These are phyloP conservation scores for Drosophila colorata DNA, from an alignment of 2,888 invertebrate genomes.

Conservation along the genomic window DNA sequence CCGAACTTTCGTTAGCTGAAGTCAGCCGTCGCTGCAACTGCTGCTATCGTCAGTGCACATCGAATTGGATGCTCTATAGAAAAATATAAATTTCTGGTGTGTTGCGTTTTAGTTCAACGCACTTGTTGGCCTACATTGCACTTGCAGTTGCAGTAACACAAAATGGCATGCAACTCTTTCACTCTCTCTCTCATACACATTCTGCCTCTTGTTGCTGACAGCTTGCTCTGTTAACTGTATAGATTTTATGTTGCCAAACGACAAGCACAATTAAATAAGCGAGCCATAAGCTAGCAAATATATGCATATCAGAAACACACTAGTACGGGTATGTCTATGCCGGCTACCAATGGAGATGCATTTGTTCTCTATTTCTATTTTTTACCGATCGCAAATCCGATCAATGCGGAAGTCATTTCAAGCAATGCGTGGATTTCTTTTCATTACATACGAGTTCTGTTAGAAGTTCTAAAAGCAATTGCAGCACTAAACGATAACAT, in stretches of 20 bases:
- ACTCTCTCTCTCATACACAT: background rate
- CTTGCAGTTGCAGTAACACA: conserved; percentile 18
- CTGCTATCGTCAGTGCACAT: background rate
- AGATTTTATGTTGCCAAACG: conserved; percentile 16
- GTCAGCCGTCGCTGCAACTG: conserved; percentile 26
- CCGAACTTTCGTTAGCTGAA: conserved; percentile 36
- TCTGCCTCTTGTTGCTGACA: background rate
- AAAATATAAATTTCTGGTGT: conserved; percentile 31
- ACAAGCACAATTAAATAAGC: conserved; percentile 56
- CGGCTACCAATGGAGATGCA: conserved; percentile 12
- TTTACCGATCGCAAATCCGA: conserved; percentile 54
- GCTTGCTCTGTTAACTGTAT: background rate
- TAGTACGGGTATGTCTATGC: conserved; percentile 9
- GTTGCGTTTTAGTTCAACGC: conserved; percentile 77
- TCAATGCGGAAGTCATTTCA: conserved; percentile 61
- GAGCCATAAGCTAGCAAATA: conserved; percentile 23
- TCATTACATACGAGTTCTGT: too few species aligned
- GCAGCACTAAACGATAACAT: too few species aligned
- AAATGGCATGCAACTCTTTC: conserved; percentile 38
- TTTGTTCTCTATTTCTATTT: conserved; percentile 37
- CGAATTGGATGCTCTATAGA: conserved; percentile 24
- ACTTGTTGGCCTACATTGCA: conserved; percentile 83
- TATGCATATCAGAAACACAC: conserved; percentile 25
- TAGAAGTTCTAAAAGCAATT: background rate
- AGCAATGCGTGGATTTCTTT: conserved; percentile 6